Evolutionary conservation across 2,113 vertebrate genomes (phyloP).

Genomic region (Neomonachus schauinslandi): DNA sequence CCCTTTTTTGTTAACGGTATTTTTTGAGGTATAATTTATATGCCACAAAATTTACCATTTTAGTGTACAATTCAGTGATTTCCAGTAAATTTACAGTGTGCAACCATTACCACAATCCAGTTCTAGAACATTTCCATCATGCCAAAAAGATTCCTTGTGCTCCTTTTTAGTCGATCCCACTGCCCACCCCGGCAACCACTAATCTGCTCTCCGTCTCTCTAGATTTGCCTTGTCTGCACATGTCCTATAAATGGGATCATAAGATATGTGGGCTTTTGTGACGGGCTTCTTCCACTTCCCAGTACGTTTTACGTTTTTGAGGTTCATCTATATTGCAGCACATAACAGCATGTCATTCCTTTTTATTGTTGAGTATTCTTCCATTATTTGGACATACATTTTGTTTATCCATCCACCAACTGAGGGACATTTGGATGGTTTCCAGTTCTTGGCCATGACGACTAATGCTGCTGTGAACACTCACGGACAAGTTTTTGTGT

Average conservation of each 20-base stretch:
- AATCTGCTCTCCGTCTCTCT: not conserved
- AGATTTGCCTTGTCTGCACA: not conserved
- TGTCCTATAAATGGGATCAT: not conserved
- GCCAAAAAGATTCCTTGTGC: not conserved
- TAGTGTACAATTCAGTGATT: not conserved
- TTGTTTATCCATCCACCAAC: not conserved
- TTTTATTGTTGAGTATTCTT: not conserved
- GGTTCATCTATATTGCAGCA: not conserved
- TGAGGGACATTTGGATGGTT: not conserved
- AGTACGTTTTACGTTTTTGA: not conserved
- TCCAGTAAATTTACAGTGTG: not conserved
- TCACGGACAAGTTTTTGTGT: not conserved
- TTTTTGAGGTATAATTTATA: not conserved
- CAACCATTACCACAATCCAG: not conserved
- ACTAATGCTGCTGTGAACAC: not conserved
- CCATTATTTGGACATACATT: not conserved
- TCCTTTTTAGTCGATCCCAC: not conserved
- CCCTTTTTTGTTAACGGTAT: not conserved
- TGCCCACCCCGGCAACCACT: not conserved
- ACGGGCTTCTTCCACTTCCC: not conserved
- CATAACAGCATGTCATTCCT: not conserved
- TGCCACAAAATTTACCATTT: not conserved
- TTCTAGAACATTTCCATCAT: not conserved
- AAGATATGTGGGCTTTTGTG: not conserved
- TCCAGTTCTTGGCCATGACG: not conserved